Conservation (phyloP, 1,140 invertebrate species). For the Druon quercuslanigerum region DNA sequence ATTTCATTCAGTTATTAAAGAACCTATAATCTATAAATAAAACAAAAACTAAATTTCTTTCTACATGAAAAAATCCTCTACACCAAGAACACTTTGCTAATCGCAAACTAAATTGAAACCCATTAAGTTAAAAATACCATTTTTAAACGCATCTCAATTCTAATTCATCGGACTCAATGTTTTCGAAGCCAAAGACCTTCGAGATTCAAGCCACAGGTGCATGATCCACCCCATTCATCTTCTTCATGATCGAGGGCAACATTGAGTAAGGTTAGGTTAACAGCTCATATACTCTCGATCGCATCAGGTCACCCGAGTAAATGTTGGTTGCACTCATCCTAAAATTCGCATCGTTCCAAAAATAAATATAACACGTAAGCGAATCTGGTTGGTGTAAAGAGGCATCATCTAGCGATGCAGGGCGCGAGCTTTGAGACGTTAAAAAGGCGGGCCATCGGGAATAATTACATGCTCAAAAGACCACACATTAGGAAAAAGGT, state of each 20-base stretch:
- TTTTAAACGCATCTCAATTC: neutral
- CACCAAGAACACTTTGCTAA: too few species aligned
- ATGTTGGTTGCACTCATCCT: neutral
- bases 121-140: neutral
- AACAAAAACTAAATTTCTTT: too few species aligned
- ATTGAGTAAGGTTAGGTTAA: constrained; percentile 42
- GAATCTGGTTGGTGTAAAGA: neutral
- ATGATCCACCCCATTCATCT: constrained; percentile 20
- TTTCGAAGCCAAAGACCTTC: constrained; percentile 7
- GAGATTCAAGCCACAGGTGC: neutral
- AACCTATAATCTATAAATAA: too few species aligned
- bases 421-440: neutral
- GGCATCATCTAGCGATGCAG: neutral
- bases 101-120: too few species aligned
- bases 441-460: constrained; percentile 20
- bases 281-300: constrained; percentile 26
- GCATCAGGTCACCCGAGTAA: constrained; percentile 1
- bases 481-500: constrained; percentile 6
- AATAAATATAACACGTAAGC: neutral
- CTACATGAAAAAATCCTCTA: too few species aligned
- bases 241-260: constrained; percentile 23
- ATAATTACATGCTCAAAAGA: constrained; percentile 23
- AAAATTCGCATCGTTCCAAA: constrained; percentile 2
- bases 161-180: constrained; percentile 3
- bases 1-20: too few species aligned